Conservation (phyloP, 2,113 vertebrate genomes). For the Oriolus oriolus region DNA sequence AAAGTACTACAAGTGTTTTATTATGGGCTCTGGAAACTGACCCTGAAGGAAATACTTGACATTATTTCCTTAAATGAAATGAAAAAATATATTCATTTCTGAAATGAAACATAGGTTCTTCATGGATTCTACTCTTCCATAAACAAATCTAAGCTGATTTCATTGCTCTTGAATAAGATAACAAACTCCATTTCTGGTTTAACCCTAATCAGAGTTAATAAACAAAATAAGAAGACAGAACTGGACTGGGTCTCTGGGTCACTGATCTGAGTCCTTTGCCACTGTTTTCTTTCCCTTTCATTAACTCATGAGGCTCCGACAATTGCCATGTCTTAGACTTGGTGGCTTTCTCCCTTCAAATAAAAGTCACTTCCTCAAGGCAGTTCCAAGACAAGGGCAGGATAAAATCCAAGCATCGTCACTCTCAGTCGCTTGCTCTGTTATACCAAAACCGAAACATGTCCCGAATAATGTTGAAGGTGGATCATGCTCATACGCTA, state of each 20-base stretch:
- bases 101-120: not conserved
- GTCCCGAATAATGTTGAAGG: not conserved
- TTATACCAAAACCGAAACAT: not conserved
- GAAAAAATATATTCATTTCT: not conserved
- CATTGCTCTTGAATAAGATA: not conserved
- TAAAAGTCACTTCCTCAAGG: not conserved
- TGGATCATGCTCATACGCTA: not conserved
- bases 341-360: not conserved
- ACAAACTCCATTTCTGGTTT: not conserved
- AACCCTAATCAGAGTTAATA: not conserved
- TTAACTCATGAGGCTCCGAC: conserved; percentile 16
- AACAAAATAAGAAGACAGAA: conserved; percentile 5
- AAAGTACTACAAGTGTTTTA: not conserved
- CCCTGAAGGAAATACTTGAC: not conserved
- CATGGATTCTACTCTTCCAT: not conserved
- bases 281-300: conserved; percentile 6
- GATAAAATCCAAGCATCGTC: not conserved
- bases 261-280: not conserved
- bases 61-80: conserved; percentile 10
- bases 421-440: not conserved
- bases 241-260: not conserved
- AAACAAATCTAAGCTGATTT: not conserved
- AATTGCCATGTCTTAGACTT: not conserved
- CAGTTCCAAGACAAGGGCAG: not conserved
- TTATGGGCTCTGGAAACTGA: not conserved